Percentiles rank a stretch among this genome's conserved stretches.
phyloP scores from a whole-genome alignment of 2,113 vertebrate genomes.

The Hiodon tergisus region DNA sequence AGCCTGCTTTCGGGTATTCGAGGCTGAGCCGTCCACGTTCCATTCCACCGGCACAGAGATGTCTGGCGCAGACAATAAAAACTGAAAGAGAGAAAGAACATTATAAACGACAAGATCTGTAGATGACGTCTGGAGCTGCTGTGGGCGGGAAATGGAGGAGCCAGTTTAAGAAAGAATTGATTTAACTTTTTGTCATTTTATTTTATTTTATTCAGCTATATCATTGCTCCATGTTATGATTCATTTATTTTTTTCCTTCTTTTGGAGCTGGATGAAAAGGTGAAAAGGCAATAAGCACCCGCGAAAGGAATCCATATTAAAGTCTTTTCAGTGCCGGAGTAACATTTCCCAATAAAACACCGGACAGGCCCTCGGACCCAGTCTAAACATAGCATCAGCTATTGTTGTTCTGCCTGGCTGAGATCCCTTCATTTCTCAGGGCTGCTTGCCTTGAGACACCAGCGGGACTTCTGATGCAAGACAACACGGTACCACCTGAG shows the following conservation, averaged over 20 bases:
- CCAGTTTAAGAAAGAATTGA: slow-evolving; percentile 20
- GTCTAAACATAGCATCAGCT: slow-evolving; percentile 61
- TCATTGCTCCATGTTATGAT: not conserved
- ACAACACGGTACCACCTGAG: no score
- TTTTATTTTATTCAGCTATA: not conserved
- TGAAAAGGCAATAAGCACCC: slow-evolving; percentile 51
- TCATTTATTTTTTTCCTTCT: slow-evolving; percentile 37
- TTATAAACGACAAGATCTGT: slow-evolving; percentile 3
- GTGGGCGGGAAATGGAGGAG: slow-evolving; percentile 24
- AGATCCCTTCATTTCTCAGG: slow-evolving; percentile 21
- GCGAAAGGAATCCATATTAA: slow-evolving; percentile 47
- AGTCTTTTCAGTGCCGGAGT: slow-evolving; percentile 46
- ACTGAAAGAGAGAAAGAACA: not conserved
- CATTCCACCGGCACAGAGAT: slow-evolving; percentile 50
- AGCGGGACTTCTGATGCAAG: no score
- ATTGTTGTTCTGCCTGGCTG: slow-evolving; percentile 60
- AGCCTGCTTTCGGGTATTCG: slow-evolving; percentile 61
- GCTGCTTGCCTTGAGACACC: not conserved
- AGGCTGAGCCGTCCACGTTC: slow-evolving; percentile 54
- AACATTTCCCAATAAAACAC: slow-evolving; percentile 54
- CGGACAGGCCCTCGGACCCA: slow-evolving; percentile 44
- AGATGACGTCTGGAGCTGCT: not conserved
- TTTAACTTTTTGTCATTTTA: slow-evolving; percentile 33
- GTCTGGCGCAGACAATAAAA: slow-evolving; percentile 54
- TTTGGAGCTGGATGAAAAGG: slow-evolving; percentile 58